Base-by-base conservation (phyloP, 1,140 invertebrate genomes). In the Rhizoglyphus robini region DNA sequence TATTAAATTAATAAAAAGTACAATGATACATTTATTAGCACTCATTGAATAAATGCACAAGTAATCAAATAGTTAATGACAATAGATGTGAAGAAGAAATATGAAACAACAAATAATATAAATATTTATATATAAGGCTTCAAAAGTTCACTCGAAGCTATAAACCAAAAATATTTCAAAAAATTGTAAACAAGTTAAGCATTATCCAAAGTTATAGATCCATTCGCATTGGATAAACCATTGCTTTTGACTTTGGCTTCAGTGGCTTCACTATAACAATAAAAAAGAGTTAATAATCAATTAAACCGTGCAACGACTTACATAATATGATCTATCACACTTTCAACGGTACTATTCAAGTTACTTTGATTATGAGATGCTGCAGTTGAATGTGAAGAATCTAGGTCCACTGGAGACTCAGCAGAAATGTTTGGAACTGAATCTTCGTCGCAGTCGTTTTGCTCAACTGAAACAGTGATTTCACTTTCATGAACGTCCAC, bases 311-410 rank as follows among this genome's bases (percentile, higher is more conserved):
- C n/a, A 18, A 41, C 8, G 18, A 41, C 51, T 54, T 54, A 54
- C 51, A 11, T 27, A 11, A 54, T 25, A 32, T 54, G 51, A 32
- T 54, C 31, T 8, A 54, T 54, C 8, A 54, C 51, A 54, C 51
- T 54, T 8, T 54, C 51, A 32, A 54, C 51, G 51, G 51, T 54
- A 32, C 23, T 54, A 23, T 54, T 54, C 23, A 54, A 46, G 41
- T 23, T 46, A 23, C 41, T 46, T 15, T 46, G 41, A 46, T 46
- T 46, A 46, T 46, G 41, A 15, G 41, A 46, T 15, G 23, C 23
- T 15, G 23, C 15, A 23, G 41, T 46, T 15, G 41, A 15, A 23
- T 46, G 36, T 41, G 36, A 11, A 8, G 36, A 41, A 18, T 41
- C 36, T 8, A 11, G 8, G 36, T 18, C 36, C 8, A 41, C 18